Evolutionary conservation across 2,113 vertebrate species (phyloP), one percentile per base, ranked within the genome.

Genomic region (Bostrychus sinensis): DNA sequence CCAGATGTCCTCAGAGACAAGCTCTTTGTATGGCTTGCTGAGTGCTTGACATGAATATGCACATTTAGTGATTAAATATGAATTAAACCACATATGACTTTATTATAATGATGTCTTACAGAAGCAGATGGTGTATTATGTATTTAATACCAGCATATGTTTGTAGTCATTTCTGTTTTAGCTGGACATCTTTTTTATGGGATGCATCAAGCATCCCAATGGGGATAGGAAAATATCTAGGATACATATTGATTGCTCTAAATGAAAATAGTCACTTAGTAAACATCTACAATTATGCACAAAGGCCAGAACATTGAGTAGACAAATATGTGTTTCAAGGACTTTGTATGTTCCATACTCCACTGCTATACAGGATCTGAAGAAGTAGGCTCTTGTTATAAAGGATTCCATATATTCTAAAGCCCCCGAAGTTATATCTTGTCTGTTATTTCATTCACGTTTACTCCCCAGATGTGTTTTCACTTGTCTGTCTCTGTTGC

Each of bases 111-210:
- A 66, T 58, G 51, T 66, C 39, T 14, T 60, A 34, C 63, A 48
- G 43, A 39, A 86, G 56, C 81, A 89, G 75, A 84, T 84, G 77
- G 72, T 70, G 72, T 75, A 42, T 62, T 61, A 32, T 65, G 30
- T 39, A 16, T 65, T 43, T 64, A 82, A 69, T 73, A 67, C 57
- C 61, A 78, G 28, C 73, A 57, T 81, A 53, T 82, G 72, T 51
- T 58, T 54, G 53, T 26, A 66, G 72, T 70, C 55, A 7, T 25
- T 70, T 60, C 64, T 26, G 60, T 63, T 82, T 74, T 39, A 72
- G 62, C 38, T 37, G 50, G 53, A 64, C 48, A 68, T 53, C 17
- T 56, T 46, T 64, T 51, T 17, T 54, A 32, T 34, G 7, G n/a
- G n/a, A n/a, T n/a, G n/a, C n/a, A n/a, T n/a, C n/a, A 53, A 11